Evolutionary conservation across 2,113 vertebrate species (phyloP).

Genomic region (Prionailurus bengalensis): DNA sequence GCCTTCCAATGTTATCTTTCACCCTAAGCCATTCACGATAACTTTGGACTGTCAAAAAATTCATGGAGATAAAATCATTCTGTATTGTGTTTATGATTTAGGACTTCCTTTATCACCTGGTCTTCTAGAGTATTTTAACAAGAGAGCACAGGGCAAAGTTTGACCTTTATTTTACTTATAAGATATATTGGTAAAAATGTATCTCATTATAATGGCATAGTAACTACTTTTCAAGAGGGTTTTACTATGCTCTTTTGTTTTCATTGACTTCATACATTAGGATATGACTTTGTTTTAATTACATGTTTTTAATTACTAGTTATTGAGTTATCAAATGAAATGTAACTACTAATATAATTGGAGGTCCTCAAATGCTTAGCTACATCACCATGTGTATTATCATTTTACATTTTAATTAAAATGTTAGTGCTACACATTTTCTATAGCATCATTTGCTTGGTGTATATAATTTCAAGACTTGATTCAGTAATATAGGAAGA

Average conservation of each 20-base stretch:
- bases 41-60: background rate
- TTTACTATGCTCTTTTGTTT: slow-evolving; percentile 68
- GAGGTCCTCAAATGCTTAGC: slow-evolving; percentile 38
- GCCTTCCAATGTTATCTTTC: background rate
- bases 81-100: slow-evolving; percentile 4
- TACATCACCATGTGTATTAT: slow-evolving; percentile 26
- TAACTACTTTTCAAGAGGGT: slow-evolving; percentile 45
- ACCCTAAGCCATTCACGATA: background rate
- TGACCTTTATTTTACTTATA: slow-evolving; percentile 42
- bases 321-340: slow-evolving; percentile 64
- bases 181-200: slow-evolving; percentile 32
- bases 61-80: background rate
- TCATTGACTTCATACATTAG: slow-evolving; percentile 64
- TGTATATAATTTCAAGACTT: slow-evolving; percentile 58
- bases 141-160: background rate
- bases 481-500: background rate
- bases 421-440: slow-evolving; percentile 39
- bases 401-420: slow-evolving; percentile 70
- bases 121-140: slow-evolving; percentile 47
- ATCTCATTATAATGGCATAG: slow-evolving; percentile 14
- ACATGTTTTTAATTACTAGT: slow-evolving; percentile 64
- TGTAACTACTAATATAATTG: slow-evolving; percentile 59
- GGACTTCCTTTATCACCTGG: background rate
- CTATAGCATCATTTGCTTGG: background rate
- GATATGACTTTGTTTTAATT: slow-evolving; percentile 69